Base-by-base conservation (phyloP, 2,888 invertebrate genomes). In the Nasonia oneida region DNA sequence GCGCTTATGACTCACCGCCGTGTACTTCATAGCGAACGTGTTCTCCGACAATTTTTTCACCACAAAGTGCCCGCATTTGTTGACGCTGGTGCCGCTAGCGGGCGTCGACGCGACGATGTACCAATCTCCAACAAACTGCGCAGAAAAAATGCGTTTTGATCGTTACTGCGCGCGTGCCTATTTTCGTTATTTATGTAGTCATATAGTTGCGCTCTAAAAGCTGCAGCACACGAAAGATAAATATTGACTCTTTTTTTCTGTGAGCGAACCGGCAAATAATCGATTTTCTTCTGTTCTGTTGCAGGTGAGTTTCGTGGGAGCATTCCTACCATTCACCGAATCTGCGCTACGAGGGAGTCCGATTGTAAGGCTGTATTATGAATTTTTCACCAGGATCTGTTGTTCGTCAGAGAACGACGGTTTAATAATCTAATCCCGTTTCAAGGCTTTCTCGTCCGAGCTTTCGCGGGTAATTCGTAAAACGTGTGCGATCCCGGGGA, bases 1-100 rank as follows among this genome's bases (percentile, higher is more conserved):
- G 14, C 73, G 50, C 50, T 47, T 84, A 37, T 86, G 70, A 77
- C 85, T 87, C 18, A 87, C 33, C 0, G 87, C 88, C 8, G 88
- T 89, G 71, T 86, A 90, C 77, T 82, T 88, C 82, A 88, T 84
- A n/a, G 33, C 37, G 23, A 88, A 88, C 4, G 33, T 83, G 53
- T 87, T 53, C n/a, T 39, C 33, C n/a, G 75, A 75, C 12, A 75
- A 71, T 39, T 73, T 67, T n/a, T 47, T 80, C 47, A 87, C 83
- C 1, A 37, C 6, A 29, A 89, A 89, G 42, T 67, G 86, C 6
- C 88, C 88, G 83, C 89, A 90, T 76, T 81, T 75, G 75, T 75
- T 75, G 15, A 75, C 75, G 50, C 75, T 29, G 4, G 23, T 75
- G 15, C 75, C 50, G 75, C 23, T 75, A 2, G 50, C 33, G 12